Conservation (phyloP, 2,888 invertebrate species). For the Cheilosia variabilis region DNA sequence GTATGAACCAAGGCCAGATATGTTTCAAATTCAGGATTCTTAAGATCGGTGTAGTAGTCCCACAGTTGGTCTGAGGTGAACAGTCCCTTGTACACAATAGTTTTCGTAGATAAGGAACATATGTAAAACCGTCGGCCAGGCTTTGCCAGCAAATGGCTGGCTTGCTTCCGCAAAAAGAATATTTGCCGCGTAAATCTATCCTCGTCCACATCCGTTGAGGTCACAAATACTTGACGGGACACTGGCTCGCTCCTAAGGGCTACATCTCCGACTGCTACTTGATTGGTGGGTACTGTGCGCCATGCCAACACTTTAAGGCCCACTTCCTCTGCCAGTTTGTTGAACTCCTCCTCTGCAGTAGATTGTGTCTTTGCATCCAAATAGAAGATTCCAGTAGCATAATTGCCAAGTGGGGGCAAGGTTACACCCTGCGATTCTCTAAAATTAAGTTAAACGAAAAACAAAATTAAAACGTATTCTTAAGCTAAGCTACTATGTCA, state of each 20-base stretch:
- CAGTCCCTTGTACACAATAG: conserved; percentile 98
- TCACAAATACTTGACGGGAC: conserved; percentile 97
- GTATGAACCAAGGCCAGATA: conserved; percentile 99
- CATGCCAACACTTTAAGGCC: conserved; percentile 94
- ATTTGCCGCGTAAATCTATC: conserved; percentile 87
- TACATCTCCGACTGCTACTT: conserved; percentile 93
- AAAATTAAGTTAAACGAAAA: conserved; percentile 70
- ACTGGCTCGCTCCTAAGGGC: conserved; percentile 97
- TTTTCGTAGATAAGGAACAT: conserved; percentile 95
- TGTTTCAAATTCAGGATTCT: conserved; percentile 92
- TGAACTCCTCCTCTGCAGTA: conserved; percentile 92
- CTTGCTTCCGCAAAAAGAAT: conserved; percentile 96
- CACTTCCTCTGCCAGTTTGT: conserved; percentile 91
- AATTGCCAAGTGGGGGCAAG: conserved; percentile 93
- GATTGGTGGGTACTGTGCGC: conserved; percentile 96
- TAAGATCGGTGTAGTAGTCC: conserved; percentile 90
- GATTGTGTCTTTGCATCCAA: conserved; percentile 92
- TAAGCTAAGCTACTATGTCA: background rate
- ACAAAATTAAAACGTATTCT: background rate
- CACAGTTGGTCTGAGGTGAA: conserved; percentile 96
- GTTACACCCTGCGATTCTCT: conserved; percentile 92
- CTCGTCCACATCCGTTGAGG: conserved; percentile 84
- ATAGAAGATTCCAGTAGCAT: conserved; percentile 98
- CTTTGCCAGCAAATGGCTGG: conserved; percentile 93
- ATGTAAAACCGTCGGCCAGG: conserved; percentile 97